These are phyloP conservation scores for Ostrea edulis DNA, from an alignment of 1,140 invertebrate genomes.

Conservation along the genomic window DNA sequence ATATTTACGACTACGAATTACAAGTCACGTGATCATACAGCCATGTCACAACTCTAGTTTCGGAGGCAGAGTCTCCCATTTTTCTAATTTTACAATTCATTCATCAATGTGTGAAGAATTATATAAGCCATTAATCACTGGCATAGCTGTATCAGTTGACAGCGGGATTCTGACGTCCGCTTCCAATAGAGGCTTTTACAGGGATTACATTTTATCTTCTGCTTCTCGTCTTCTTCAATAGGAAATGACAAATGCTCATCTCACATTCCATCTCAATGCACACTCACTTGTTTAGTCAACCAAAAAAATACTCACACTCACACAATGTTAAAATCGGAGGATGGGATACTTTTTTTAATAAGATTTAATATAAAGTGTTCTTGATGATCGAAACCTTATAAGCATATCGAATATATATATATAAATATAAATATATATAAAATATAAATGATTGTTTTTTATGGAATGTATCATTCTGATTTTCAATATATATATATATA, in stretches of 20 bases:
- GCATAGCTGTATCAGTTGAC: conserved; percentile 25
- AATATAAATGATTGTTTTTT: too few relatives aligned
- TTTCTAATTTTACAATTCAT: conserved; percentile 40
- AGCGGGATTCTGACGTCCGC: conserved; percentile 21
- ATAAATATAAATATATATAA: background rate
- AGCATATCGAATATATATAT: background rate
- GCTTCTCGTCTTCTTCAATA: conserved; percentile 17
- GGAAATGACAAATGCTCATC: conserved; percentile 35
- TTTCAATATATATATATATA: background rate
- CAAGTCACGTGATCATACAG: background rate
- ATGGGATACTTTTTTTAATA: background rate
- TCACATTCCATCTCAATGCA: conserved; percentile 23
- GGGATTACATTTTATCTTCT: conserved; percentile 37
- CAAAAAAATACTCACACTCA: conserved; percentile 6
- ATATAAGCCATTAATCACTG: conserved; percentile 30
- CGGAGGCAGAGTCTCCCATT: background rate
- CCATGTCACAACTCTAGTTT: conserved; percentile 6
- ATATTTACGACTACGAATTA: too few relatives aligned
- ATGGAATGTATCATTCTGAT: too few relatives aligned
- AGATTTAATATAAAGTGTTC: background rate
- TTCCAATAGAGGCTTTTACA: conserved; percentile 16
- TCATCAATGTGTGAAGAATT: conserved; percentile 29
- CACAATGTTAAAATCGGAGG: conserved; percentile 1
- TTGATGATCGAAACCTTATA: background rate
- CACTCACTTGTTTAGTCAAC: conserved; percentile 30